These are phyloP conservation scores for Adelosebastes latens DNA, from an alignment of 2,797 vertebrate genomes.

Conservation along the genomic window DNA sequence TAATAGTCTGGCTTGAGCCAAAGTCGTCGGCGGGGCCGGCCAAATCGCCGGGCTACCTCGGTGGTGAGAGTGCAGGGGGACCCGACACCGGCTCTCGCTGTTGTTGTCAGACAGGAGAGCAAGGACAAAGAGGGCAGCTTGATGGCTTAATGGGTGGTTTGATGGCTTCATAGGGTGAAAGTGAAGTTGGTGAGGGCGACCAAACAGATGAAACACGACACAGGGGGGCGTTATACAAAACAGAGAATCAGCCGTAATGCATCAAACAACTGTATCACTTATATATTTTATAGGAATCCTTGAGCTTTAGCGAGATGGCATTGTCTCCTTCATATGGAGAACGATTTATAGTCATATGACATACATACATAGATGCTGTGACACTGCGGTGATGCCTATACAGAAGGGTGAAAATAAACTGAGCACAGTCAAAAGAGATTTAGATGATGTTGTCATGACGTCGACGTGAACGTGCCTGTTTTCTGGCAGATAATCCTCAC, in stretches of 20 bases:
- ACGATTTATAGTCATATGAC: constrained; percentile 32
- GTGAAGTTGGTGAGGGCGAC: constrained; percentile 58
- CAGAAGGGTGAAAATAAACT: constrained; percentile 56
- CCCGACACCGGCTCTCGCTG: constrained; percentile 7
- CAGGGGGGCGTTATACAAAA: constrained; percentile 26
- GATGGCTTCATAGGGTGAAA: constrained; percentile 73
- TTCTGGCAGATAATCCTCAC: constrained; percentile 71
- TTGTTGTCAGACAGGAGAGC: constrained; percentile 62
- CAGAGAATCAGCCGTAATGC: constrained; percentile 21
- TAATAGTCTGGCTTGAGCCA: constrained; percentile 56
- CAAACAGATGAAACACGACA: constrained; percentile 41
- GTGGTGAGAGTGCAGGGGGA: constrained; percentile 10
- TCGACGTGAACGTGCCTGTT: constrained; percentile 65
- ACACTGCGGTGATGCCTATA: constrained; percentile 18
- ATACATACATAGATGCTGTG: constrained; percentile 6
- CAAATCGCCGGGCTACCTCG: constrained; percentile 37
- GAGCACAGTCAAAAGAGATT: constrained; percentile 66
- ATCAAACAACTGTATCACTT: background rate
- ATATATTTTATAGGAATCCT: constrained; percentile 54
- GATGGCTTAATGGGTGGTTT: constrained; percentile 73
- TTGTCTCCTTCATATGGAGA: constrained; percentile 7
- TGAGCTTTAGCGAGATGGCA: constrained; percentile 17
- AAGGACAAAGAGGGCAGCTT: constrained; percentile 75
- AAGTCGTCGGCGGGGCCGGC: constrained; percentile 25
- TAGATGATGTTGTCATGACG: constrained; percentile 69